Evolutionary conservation across 2,888 invertebrate genomes (phyloP).

Genomic region (Sinotaia quadrata): DNA sequence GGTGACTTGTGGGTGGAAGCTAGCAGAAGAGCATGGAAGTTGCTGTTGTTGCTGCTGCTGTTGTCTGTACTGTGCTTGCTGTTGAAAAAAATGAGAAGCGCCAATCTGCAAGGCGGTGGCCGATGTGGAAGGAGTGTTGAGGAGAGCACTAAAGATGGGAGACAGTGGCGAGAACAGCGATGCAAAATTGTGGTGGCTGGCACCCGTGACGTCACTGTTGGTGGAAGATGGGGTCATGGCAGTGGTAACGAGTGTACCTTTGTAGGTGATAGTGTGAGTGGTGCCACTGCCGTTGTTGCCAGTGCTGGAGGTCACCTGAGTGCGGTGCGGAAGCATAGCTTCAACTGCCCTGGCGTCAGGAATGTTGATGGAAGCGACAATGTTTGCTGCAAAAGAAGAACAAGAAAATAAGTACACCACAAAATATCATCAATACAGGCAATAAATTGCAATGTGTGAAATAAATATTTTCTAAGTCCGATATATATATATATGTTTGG

Average conservation of each 20-base stretch:
- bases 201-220: constrained; percentile 42
- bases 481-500: no score
- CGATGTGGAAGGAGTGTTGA: constrained; percentile 32
- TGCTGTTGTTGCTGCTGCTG: constrained; percentile 38
- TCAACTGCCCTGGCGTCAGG: constrained; percentile 55
- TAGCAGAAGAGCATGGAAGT: constrained; percentile 42
- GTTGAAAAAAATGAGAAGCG: constrained; percentile 34
- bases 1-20: constrained; percentile 39
- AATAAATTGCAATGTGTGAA: no score
- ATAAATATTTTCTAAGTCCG: no score
- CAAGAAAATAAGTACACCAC: no score
- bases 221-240: constrained; percentile 67
- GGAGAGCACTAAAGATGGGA: constrained; percentile 63
- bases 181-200: constrained; percentile 46
- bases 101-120: constrained; percentile 25
- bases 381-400: constrained; percentile 61
- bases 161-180: constrained; percentile 64
- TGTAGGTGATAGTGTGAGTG: constrained; percentile 75
- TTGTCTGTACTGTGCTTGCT: no score
- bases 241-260: constrained; percentile 83
- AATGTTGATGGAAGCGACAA: constrained; percentile 66
- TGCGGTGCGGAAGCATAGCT: constrained; percentile 42
- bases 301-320: constrained; percentile 36
- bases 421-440: no score
- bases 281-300: constrained; percentile 40